Conservation (phyloP, 2,888 invertebrate genomes). For the Pandemis heparana region DNA sequence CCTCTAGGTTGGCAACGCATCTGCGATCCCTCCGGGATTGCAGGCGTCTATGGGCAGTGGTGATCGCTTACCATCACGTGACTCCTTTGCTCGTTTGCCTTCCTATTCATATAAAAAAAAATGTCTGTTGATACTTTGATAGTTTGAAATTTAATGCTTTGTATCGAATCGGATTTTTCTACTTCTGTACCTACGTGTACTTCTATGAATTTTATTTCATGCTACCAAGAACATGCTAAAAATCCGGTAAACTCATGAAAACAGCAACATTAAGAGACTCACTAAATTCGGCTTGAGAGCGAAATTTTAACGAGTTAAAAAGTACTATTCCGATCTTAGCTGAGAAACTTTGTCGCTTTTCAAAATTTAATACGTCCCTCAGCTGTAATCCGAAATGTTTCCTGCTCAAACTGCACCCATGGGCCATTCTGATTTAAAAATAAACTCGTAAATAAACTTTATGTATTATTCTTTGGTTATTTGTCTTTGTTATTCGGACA, state of each 20-base stretch:
- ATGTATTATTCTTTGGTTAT: constrained; percentile 51
- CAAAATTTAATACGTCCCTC: constrained; percentile 79
- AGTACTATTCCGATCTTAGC: constrained; percentile 60
- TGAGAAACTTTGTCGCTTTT: constrained; percentile 67
- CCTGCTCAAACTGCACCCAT: constrained; percentile 70
- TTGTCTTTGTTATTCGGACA: background rate
- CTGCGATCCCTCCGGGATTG: too few relatives aligned
- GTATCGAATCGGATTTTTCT: too few relatives aligned
- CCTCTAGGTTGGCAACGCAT: too few relatives aligned
- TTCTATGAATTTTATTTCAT: background rate
- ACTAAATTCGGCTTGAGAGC: constrained; percentile 20
- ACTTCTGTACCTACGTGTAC: background rate
- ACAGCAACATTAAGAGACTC: constrained; percentile 5
- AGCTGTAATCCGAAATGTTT: constrained; percentile 75
- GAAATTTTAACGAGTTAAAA: constrained; percentile 52
- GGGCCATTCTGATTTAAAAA: constrained; percentile 59
- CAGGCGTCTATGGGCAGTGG: too few relatives aligned
- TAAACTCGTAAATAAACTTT: constrained; percentile 73
- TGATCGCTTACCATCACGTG: too few relatives aligned
- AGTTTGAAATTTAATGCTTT: too few relatives aligned
- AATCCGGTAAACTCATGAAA: background rate
- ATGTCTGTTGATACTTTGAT: too few relatives aligned
- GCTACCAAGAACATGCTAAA: background rate
- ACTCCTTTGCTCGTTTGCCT: too few relatives aligned
- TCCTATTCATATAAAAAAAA: too few relatives aligned